Base-by-base conservation (phyloP, 1,140 invertebrate genomes). In the Aricia agestis region DNA sequence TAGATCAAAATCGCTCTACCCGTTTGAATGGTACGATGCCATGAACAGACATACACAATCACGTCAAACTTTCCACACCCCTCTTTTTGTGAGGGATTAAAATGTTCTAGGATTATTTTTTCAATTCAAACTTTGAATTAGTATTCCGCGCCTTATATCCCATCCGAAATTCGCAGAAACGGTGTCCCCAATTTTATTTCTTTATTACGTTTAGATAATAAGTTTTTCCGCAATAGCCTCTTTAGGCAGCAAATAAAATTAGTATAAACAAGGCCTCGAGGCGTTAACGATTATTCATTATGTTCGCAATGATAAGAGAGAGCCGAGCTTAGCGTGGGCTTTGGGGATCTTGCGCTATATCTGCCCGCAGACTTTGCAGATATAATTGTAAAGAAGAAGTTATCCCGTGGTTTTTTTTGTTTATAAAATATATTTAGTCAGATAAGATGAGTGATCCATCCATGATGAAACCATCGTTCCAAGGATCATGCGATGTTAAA, bases 271-370 rank as follows among this genome's bases (percentile, higher is more conserved):
- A 25, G 18, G 59, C 19, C 59, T 63, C 18, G 19, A 63, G 59
- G 59, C 59, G 59, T 63, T 63, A 63, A 63, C 59, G 59, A 19
- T 63, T 63, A 63, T 63, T 63, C 59, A 63, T 63, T 63, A 63
- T 19, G 59, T 63, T 63, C 18, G 59, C 59, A 17, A 19, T 63
- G 59, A 63, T 63, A 63, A 19, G 18, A 19, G 17, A 11, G 59
- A 63, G 59, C 59, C 7, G 18, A 18, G 59, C 59, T 63, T 19
- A 63, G 45, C 19, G 59, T 59, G 17, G 58, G 18, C 15, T 59
- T 18, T 18, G 18, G 59, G 19, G 18, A 17, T 7, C 59, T 11
- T 63, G 6, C 2, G 10, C 59, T 19, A 13, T 11, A 11, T 63
- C 17, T 63, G 19, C 1, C 45, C 10, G 45, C 45, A 36, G 36